These are phyloP conservation scores for Eurosta solidaginis DNA, from an alignment of 1,140 invertebrate species.

Conservation along the genomic window DNA sequence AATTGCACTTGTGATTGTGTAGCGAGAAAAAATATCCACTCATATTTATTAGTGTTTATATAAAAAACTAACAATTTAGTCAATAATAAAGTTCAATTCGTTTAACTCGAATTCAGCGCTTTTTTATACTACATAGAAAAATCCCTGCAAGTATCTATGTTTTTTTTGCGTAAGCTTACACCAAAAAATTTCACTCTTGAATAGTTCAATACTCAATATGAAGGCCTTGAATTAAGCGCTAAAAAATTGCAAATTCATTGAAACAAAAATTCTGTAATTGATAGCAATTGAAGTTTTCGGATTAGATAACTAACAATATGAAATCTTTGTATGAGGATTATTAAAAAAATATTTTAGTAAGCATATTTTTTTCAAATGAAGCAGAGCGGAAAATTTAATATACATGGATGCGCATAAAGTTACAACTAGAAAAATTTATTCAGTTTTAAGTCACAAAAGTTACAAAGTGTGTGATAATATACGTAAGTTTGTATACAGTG, in stretches of 20 bases:
- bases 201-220: background rate
- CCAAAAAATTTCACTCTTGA: background rate
- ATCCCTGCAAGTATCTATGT: background rate
- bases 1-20: constrained; percentile 8
- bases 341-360: too few relatives aligned
- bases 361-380: too few relatives aligned
- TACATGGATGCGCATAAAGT: too few relatives aligned
- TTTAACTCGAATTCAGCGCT: background rate
- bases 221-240: background rate
- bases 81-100: constrained; percentile 17
- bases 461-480: too few relatives aligned
- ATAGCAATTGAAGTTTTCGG: background rate
- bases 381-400: too few relatives aligned
- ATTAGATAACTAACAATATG: constrained; percentile 7
- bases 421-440: too few relatives aligned
- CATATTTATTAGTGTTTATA: background rate
- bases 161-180: background rate
- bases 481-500: too few relatives aligned
- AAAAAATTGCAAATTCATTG: too few relatives aligned
- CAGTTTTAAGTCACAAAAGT: too few relatives aligned
- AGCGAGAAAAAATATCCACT: background rate
- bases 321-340: background rate
- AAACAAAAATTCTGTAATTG: background rate
- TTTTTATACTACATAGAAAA: background rate
- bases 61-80: constrained; percentile 21